These are phyloP conservation scores for Amazona ochrocephala DNA, from an alignment of 2,797 vertebrate species.

Conservation along the genomic window DNA sequence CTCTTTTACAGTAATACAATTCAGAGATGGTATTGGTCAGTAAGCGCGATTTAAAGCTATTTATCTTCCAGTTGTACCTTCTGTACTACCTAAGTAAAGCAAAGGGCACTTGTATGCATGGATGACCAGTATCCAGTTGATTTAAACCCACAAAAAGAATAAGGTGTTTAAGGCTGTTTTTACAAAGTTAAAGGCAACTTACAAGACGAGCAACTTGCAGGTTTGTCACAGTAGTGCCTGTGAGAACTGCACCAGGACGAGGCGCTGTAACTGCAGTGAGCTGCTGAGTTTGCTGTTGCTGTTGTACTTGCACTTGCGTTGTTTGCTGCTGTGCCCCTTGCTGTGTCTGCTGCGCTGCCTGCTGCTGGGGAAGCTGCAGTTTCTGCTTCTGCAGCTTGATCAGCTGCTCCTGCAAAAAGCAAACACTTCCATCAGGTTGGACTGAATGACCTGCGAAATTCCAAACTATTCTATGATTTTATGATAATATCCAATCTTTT, in stretches of 20 bases:
- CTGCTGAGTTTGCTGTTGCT: constrained; percentile 84
- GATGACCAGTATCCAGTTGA: background rate
- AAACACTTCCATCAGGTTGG: background rate
- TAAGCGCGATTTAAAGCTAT: background rate
- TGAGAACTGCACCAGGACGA: constrained; percentile 86
- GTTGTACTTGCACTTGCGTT: constrained; percentile 80
- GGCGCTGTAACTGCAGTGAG: constrained; percentile 87
- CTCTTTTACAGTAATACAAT: background rate
- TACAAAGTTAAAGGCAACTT: constrained; percentile 67
- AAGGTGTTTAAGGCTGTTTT: background rate
- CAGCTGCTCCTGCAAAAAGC: constrained; percentile 82
- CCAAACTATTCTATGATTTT: background rate
- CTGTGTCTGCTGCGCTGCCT: constrained; percentile 78
- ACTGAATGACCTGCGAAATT: background rate
- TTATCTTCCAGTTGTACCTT: background rate
- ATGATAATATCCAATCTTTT: background rate
- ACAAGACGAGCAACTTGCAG: constrained; percentile 93
- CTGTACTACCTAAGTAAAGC: background rate
- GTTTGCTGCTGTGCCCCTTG: constrained; percentile 81
- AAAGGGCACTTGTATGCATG: background rate
- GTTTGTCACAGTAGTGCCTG: constrained; percentile 86
- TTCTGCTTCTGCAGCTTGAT: constrained; percentile 94
- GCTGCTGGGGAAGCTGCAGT: constrained; percentile 86
- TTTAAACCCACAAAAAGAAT: background rate
- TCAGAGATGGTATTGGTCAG: background rate